Percentiles rank a stretch among this genome's conserved stretches.
Evolutionary conservation across 2,113 vertebrate genomes (phyloP).

Genomic region (Scopus umbretta): DNA sequence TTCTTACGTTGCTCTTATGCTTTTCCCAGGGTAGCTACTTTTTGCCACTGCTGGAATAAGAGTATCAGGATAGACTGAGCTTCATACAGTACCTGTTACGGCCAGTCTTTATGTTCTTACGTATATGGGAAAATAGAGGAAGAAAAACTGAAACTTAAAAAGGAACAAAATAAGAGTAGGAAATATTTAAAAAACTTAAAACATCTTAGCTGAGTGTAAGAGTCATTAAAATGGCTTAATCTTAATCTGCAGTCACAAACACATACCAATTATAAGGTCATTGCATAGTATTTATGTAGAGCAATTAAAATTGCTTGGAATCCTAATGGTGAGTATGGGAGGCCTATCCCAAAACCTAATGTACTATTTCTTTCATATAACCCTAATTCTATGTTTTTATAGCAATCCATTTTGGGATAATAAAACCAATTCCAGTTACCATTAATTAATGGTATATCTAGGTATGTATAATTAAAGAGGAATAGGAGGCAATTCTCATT

Average conservation of each 20-base stretch:
- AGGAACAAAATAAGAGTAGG: background rate
- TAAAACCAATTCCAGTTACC: background rate
- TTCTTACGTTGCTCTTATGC: background rate
- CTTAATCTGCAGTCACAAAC: background rate
- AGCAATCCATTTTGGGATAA: background rate
- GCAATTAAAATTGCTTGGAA: background rate
- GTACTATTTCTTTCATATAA: background rate
- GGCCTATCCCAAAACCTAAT: background rate
- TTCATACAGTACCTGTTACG: background rate
- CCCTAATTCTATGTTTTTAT: background rate
- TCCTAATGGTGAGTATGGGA: background rate
- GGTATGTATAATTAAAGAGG: background rate
- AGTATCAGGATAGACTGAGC: background rate
- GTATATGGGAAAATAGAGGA: background rate
- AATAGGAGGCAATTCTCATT: background rate
- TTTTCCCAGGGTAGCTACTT: background rate
- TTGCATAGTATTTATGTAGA: background rate
- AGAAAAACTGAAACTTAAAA: background rate
- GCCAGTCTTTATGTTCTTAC: background rate
- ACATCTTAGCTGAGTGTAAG: background rate
- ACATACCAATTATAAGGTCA: background rate
- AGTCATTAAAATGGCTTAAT: background rate
- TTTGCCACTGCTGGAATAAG: background rate
- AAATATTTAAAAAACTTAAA: background rate
- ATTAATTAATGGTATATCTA: background rate